A percentile compares a stretch with the other conserved stretches of the same genome.
Evolutionary conservation across 1,140 invertebrate genomes (phyloP).

Genomic region (Hypothenemus hampei): DNA sequence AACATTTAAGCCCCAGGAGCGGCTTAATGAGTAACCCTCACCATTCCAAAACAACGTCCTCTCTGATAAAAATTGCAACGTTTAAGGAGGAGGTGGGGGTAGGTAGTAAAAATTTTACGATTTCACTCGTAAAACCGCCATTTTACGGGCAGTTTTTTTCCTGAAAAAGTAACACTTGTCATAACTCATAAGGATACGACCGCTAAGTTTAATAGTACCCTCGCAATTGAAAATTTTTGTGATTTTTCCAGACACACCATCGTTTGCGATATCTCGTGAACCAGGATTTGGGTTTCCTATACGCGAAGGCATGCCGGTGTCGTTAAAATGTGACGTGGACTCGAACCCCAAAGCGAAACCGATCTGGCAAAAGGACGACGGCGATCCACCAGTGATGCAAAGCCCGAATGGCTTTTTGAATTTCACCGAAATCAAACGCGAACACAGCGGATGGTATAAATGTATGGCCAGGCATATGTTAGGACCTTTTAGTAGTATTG

Average conservation of each 20-base stretch:
- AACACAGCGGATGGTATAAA: conserved; percentile 85
- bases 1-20: no score
- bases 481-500: conserved; percentile 79
- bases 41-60: no score
- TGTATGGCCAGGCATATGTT: conserved; percentile 77
- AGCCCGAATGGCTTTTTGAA: conserved; percentile 73
- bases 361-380: conserved; percentile 71
- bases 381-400: conserved; percentile 59
- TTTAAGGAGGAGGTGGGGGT: no score
- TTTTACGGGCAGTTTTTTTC: no score
- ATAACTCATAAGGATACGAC: no score
- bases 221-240: no score
- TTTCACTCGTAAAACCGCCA: no score
- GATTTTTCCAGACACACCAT: conserved; percentile 69
- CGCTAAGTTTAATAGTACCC: no score
- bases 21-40: no score
- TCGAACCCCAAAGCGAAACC: conserved; percentile 84
- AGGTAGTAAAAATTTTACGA: no score
- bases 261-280: conserved; percentile 82
- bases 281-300: conserved; percentile 85
- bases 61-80: no score
- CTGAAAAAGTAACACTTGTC: no score
- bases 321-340: conserved; percentile 84
- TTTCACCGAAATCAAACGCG: conserved; percentile 68
- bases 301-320: conserved; percentile 76